Evolutionary conservation across 2,888 invertebrate species (phyloP).

Genomic region (Phanerotoma sp.): DNA sequence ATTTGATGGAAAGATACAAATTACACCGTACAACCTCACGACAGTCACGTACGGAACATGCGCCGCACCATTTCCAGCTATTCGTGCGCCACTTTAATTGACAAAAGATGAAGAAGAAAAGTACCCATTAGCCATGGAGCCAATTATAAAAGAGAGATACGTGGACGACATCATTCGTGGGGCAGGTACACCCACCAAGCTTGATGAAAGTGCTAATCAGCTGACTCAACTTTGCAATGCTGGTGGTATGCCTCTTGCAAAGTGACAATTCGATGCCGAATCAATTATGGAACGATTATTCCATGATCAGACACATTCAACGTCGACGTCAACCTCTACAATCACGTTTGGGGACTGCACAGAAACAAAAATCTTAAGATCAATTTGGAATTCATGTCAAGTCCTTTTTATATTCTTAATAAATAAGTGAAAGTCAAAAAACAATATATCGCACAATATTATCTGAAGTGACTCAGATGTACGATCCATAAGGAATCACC

Average conservation of each 20-base stretch:
- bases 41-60: constrained; percentile 21
- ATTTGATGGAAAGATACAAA: neutral
- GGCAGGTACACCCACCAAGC: neutral
- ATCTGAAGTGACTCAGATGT: neutral
- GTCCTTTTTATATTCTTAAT: no score
- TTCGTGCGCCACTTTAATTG: neutral
- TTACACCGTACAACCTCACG: constrained; percentile 13
- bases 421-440: no score
- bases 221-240: neutral
- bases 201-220: neutral
- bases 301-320: no score
- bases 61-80: constrained; percentile 25
- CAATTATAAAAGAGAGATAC: neutral
- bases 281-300: no score
- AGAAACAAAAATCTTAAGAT: no score
- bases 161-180: constrained; percentile 9
- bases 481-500: neutral
- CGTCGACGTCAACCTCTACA: no score
- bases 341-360: no score
- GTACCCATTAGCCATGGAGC: neutral
- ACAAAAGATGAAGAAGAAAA: neutral
- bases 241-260: neutral
- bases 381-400: no score
- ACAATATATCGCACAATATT: no score
- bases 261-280: no score